A percentile compares a stretch with the other conserved stretches of the same genome.
These are phyloP conservation scores for Pempheris klunzingeri DNA, from an alignment of 2,797 vertebrate genomes.

Conservation along the genomic window DNA sequence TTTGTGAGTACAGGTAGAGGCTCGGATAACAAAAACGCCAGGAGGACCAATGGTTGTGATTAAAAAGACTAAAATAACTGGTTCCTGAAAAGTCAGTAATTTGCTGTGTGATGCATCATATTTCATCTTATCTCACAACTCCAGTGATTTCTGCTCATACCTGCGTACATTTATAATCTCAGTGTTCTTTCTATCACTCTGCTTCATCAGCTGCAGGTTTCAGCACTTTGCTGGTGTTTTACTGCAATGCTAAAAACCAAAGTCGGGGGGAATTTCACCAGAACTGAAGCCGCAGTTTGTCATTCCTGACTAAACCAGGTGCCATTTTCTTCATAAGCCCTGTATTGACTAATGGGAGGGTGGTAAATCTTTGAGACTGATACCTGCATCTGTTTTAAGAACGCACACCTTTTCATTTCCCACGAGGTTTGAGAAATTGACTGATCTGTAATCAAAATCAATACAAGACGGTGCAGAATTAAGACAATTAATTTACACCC, in stretches of 20 bases:
- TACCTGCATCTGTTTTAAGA: neutral
- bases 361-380: neutral
- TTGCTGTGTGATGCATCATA: neutral
- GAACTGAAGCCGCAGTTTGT: neutral
- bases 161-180: neutral
- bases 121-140: neutral
- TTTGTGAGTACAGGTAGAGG: no score
- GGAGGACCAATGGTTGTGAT: no score
- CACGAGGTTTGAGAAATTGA: neutral
- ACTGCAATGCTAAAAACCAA: neutral
- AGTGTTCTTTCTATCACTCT: neutral
- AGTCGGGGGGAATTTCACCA: neutral
- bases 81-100: neutral
- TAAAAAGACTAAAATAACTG: no score
- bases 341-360: neutral
- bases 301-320: neutral
- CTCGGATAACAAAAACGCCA: no score
- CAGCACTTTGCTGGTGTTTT: neutral
- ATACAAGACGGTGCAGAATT: conserved; percentile 9
- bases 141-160: neutral
- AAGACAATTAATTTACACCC: neutral
- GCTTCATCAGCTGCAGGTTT: conserved; percentile 17
- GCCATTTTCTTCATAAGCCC: neutral
- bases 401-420: neutral
- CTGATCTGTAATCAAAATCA: conserved; percentile 1